Evolutionary conservation across 2,113 vertebrate genomes (phyloP).

Genomic region (Tretioscincus oriximinensis): DNA sequence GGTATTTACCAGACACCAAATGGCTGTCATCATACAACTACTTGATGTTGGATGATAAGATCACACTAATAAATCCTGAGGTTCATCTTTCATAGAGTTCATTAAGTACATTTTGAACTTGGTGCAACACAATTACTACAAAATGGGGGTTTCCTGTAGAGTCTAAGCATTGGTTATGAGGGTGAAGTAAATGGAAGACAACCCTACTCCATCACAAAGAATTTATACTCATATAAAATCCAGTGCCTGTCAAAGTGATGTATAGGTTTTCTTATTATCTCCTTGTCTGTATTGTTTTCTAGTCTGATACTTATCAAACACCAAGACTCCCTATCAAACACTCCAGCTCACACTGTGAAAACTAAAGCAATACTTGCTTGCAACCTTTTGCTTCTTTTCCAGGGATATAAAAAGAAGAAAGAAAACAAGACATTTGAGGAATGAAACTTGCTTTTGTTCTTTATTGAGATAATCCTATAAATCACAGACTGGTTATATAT

Average conservation of each 20-base stretch:
- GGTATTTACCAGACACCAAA: slow-evolving; percentile 52
- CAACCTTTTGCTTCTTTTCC: slow-evolving; percentile 53
- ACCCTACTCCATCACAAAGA: slow-evolving; percentile 62
- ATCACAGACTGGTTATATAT: slow-evolving; percentile 48
- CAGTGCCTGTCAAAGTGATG: slow-evolving; percentile 63
- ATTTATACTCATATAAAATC: slow-evolving; percentile 64
- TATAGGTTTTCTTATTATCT: slow-evolving; percentile 71
- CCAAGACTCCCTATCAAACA: slow-evolving; percentile 51
- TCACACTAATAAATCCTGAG: slow-evolving; percentile 53
- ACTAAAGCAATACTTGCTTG: slow-evolving; percentile 51
- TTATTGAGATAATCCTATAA: slow-evolving; percentile 45
- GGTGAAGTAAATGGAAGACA: slow-evolving; percentile 63
- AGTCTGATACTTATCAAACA: slow-evolving; percentile 61
- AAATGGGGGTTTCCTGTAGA: slow-evolving; percentile 61
- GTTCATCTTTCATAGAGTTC: slow-evolving; percentile 50
- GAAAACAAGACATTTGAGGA: slow-evolving; percentile 43
- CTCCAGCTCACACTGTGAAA: slow-evolving; percentile 38
- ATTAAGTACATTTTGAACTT: slow-evolving; percentile 61
- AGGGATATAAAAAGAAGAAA: slow-evolving; percentile 3
- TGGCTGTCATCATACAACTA: slow-evolving; percentile 28
- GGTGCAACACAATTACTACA: slow-evolving; percentile 54
- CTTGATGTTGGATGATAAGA: slow-evolving; percentile 37
- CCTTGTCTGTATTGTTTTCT: slow-evolving; percentile 62
- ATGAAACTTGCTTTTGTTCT: slow-evolving; percentile 57
- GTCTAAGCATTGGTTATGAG: slow-evolving; percentile 63